Conservation (phyloP, 2,113 vertebrate genomes). For the Calypte anna region DNA sequence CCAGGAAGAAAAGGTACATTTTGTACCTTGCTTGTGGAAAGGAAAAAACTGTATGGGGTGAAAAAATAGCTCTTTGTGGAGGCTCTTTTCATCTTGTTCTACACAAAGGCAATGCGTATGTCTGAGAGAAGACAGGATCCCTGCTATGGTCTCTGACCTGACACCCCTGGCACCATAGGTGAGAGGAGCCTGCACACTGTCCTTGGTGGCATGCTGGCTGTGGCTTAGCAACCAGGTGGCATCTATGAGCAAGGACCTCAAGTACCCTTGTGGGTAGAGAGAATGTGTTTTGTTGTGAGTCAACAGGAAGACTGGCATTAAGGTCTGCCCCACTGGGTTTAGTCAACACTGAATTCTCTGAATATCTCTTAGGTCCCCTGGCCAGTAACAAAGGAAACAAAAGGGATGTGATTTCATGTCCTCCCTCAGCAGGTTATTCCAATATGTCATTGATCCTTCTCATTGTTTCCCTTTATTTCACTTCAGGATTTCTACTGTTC, state of each 20-base stretch:
- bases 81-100: background rate
- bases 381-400: background rate
- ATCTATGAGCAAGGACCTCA: background rate
- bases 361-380: background rate
- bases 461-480: background rate
- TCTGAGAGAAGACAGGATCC: background rate
- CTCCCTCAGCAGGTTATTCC: background rate
- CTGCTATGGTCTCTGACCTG: background rate
- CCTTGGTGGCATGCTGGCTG: background rate
- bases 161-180: accelerated
- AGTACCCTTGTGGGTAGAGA: background rate
- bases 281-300: background rate
- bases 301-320: background rate
- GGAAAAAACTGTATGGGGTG: background rate
- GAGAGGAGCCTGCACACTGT: background rate
- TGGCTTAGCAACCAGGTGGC: background rate
- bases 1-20: background rate
- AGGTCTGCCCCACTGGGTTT: background rate
- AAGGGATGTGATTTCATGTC: background rate
- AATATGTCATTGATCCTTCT: background rate
- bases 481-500: background rate
- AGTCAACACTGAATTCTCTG: background rate
- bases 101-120: background rate
- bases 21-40: background rate
- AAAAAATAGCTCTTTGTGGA: background rate